These are phyloP conservation scores for Muscicapa comitata DNA, from an alignment of 2,797 vertebrate genomes.

Conservation along the genomic window DNA sequence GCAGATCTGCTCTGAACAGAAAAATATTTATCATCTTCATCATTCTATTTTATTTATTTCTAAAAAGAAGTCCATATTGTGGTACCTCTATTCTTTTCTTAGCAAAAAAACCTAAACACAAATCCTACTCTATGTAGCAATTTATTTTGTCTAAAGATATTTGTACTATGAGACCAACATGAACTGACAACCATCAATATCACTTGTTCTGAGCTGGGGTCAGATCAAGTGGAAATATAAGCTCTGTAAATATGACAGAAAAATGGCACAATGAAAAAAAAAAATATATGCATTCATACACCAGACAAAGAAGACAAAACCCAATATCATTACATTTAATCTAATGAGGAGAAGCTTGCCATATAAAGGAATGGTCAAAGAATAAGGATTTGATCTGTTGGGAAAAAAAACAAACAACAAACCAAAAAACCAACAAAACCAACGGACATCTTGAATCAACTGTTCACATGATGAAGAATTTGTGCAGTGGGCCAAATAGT, in stretches of 20 bases:
- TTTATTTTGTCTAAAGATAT: not conserved
- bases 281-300: not conserved
- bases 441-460: not conserved
- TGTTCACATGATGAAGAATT: not conserved
- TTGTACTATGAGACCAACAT: not conserved
- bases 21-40: not conserved
- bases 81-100: not conserved
- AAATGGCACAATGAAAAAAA: not conserved
- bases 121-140: not conserved
- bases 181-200: not conserved
- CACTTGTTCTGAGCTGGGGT: not conserved
- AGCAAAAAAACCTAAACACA: not conserved
- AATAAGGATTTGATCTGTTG: not conserved
- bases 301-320: not conserved
- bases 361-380: not conserved
- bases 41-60: not conserved
- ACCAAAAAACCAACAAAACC: fast-evolving
- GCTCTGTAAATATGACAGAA: not conserved
- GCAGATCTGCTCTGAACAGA: not conserved
- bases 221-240: not conserved
- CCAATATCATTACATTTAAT: not conserved
- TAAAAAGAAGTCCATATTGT: not conserved
- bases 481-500: fast-evolving
- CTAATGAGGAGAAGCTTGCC: not conserved
- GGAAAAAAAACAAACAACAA: too few species aligned